phyloP scores from a whole-genome alignment of 1,140 invertebrate species.

The Drosophila ironensis region DNA sequence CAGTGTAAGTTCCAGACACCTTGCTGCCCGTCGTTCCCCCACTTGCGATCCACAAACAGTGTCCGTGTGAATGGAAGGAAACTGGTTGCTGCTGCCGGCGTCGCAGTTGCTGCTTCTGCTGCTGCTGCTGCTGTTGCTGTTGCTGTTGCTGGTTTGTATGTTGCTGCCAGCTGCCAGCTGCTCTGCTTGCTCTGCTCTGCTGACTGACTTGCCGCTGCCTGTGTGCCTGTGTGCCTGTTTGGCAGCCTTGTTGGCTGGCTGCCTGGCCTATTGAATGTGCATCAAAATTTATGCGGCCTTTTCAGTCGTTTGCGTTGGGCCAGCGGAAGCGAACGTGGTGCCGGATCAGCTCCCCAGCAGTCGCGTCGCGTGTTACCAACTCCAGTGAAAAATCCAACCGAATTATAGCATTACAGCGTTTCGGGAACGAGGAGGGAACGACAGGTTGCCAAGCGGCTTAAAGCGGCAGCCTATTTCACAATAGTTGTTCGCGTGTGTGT shows the following conservation, averaged over 20 bases:
- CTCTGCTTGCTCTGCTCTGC: background rate
- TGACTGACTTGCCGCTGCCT: background rate
- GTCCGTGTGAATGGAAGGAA: slow-evolving; percentile 77
- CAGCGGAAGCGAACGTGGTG: slow-evolving; percentile 74
- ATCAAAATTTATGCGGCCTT: slow-evolving; percentile 75
- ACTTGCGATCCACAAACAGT: slow-evolving; percentile 75
- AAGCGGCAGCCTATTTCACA: slow-evolving; percentile 25
- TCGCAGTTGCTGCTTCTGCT: slow-evolving; percentile 11
- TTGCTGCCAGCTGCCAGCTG: slow-evolving; percentile 4
- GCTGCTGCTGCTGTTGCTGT: slow-evolving; percentile 1
- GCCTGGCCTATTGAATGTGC: slow-evolving; percentile 72
- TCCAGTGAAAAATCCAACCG: slow-evolving; percentile 10
- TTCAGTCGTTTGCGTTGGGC: slow-evolving; percentile 79
- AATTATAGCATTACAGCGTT: no score
- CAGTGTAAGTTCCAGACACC: background rate
- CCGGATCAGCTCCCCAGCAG: slow-evolving; percentile 22
- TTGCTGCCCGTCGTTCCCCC: background rate
- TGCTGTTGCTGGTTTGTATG: slow-evolving; percentile 4
- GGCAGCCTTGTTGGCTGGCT: slow-evolving; percentile 4
- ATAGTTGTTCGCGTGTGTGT: slow-evolving; percentile 18
- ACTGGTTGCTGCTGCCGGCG: slow-evolving; percentile 55
- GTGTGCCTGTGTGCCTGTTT: no score
- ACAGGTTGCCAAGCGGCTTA: slow-evolving; percentile 29
- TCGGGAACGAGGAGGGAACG: no score
- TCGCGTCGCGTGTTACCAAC: slow-evolving; percentile 25